A percentile compares a stretch with the other conserved stretches of the same genome.
phyloP scores from a whole-genome alignment of 1,140 invertebrate genomes.

The Coelopa frigida region DNA sequence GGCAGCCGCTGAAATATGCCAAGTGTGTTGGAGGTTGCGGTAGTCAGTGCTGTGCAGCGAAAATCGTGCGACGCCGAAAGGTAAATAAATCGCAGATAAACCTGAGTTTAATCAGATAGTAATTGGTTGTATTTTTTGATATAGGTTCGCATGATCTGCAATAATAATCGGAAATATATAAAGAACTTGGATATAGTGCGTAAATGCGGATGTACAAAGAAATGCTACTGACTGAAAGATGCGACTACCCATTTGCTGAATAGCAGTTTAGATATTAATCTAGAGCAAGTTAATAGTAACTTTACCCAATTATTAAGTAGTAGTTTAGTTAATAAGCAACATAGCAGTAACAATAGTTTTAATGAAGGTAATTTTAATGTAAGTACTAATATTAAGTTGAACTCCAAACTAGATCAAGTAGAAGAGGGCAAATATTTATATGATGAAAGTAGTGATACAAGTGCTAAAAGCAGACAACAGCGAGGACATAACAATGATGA shows the following conservation, averaged over 20 bases:
- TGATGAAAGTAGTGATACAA: too few species aligned
- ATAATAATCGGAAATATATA: conserved; percentile 85
- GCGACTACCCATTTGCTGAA: conserved; percentile 44
- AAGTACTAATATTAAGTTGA: conserved; percentile 7
- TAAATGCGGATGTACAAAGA: conserved; percentile 82
- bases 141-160: conserved; percentile 81
- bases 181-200: conserved; percentile 94
- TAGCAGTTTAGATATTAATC: conserved; percentile 45
- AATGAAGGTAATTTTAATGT: conserved; percentile 14
- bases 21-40: conserved; percentile 64
- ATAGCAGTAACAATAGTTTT: conserved; percentile 16
- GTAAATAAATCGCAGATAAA: conserved; percentile 46
- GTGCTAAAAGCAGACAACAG: too few species aligned
- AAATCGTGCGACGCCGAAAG: conserved; percentile 86
- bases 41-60: conserved; percentile 71
- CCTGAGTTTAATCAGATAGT: not conserved
- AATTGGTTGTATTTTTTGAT: conserved; percentile 16
- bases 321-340: conserved; percentile 25
- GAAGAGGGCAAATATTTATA: too few species aligned
- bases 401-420: too few species aligned
- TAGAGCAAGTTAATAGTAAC: conserved; percentile 21
- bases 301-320: conserved; percentile 30
- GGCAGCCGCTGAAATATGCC: conserved; percentile 82
- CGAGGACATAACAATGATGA: conserved; percentile 24
- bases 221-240: conserved; percentile 62